Percentiles rank a stretch among this genome's conserved stretches.
phyloP scores from a whole-genome alignment of 2,797 vertebrate genomes.

The Champsocephalus gunnari region DNA sequence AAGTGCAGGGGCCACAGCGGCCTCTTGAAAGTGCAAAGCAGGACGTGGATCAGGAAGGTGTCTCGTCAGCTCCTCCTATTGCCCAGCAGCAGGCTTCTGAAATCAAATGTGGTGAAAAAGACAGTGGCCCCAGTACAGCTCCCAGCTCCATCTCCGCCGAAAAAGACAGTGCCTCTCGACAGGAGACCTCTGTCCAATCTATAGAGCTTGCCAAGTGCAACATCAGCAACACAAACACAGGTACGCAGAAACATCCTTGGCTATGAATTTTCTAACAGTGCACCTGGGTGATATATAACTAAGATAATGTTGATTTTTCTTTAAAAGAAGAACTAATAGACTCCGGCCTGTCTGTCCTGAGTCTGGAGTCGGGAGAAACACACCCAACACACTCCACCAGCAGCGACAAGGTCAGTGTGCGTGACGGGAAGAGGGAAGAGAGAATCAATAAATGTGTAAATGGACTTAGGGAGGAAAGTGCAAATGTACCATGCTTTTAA shows the following conservation, averaged over 20 bases:
- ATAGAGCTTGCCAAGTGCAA: constrained; percentile 76
- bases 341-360: constrained; percentile 81
- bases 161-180: constrained; percentile 51
- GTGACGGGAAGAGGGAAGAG: constrained; percentile 23
- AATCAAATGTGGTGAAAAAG: constrained; percentile 58
- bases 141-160: constrained; percentile 46
- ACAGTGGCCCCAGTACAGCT: constrained; percentile 27
- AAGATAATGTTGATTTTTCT: constrained; percentile 41
- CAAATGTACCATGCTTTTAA: constrained; percentile 62
- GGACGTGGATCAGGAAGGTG: constrained; percentile 55
- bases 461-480: constrained; percentile 53
- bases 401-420: constrained; percentile 83
- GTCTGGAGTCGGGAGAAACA: constrained; percentile 77
- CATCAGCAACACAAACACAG: constrained; percentile 76
- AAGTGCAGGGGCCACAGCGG: constrained; percentile 32
- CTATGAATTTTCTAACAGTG: not conserved
- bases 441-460: constrained; percentile 57
- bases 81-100: constrained; percentile 51
- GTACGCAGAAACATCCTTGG: constrained; percentile 49
- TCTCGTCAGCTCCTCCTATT: constrained; percentile 25
- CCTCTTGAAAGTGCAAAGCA: constrained; percentile 40
- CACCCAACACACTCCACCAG: constrained; percentile 78
- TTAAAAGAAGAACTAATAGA: constrained; percentile 82
- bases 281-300: not conserved
- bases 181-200: constrained; percentile 54